Evolutionary conservation across 2,888 invertebrate species (phyloP), one percentile per base, ranked within the genome.

Genomic region (Xylocampa areola): DNA sequence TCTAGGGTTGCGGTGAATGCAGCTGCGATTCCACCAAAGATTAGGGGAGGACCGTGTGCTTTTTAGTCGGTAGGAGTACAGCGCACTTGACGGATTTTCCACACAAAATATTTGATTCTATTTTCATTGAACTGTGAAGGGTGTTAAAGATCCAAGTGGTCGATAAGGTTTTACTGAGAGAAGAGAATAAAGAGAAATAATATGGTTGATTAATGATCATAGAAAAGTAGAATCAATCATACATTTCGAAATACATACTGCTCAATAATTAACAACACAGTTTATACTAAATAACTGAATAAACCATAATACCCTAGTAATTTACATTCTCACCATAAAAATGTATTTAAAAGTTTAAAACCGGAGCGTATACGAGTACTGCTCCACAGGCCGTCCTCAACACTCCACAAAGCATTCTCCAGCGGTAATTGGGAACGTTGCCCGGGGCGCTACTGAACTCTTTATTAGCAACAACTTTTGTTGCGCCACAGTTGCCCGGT

Each of bases 371-470:
- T 4, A 39, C 16, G 27, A 66, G 50, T 47, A 21, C 35, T 29
- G 14, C 37, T 60, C 10, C 33, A 50, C 21, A 35, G 21, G 19
- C 30, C 45, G 11, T 19, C 45, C 49, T 65, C 49, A 32, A 59
- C 60, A 43, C 41, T 30, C 40, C 52, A 40, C 72, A 72, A 67
- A 67, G 60, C 37, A 36, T 67, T 49, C 66, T 70, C 64, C 33
- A 65, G 40, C 45, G 25, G 59, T 66, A 71, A 67, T 67, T 67
- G 66, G 72, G 67, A 71, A 71, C 72, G 59, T 58, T 48, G 66
- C 66, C 72, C 72, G 59, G 25, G 55, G 72, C 71, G 66, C 16
- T n/a, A 5, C 47, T 17, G 51, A 52, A 52, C 71, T 66, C 33
- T 71, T 54, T 48, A 44, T 10, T 17, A 21, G 21, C 32, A 14